Percentiles rank a stretch among this genome's conserved stretches.
Conservation (phyloP, 2,113 vertebrate species). For the Indri indri region DNA sequence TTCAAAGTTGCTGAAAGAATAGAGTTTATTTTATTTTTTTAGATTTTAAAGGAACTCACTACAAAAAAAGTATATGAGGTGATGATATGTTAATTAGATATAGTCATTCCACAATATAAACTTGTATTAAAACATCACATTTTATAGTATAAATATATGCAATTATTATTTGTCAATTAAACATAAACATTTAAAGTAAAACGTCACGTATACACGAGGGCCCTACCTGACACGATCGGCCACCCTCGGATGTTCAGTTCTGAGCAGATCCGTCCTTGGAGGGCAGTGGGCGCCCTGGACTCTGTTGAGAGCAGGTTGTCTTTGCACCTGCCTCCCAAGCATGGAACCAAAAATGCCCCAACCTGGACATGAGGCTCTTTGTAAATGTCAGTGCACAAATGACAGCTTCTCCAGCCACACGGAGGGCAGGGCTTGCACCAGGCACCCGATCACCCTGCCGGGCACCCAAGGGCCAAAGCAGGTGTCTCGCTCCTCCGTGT, state of each 20-base stretch:
- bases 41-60: background rate
- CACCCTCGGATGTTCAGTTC: background rate
- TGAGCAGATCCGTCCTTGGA: fast-evolving
- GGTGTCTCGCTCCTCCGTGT: too few species aligned
- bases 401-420: too few species aligned
- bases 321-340: background rate
- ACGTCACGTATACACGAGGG: background rate
- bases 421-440: background rate
- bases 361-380: background rate
- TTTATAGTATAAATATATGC: background rate
- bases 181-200: background rate
- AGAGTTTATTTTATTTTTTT: background rate
- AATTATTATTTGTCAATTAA: background rate
- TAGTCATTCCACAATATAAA: background rate
- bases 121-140: background rate
- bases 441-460: fast-evolving
- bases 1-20: background rate
- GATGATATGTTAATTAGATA: background rate
- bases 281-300: background rate
- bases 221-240: too few species aligned
- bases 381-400: too few species aligned
- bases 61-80: background rate
- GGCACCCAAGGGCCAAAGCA: too few species aligned
- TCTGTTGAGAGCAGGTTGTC: background rate
- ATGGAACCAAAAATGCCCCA: background rate